These are phyloP conservation scores for Melinaea marsaeus DNA, from an alignment of 2,888 invertebrate species.

Conservation along the genomic window DNA sequence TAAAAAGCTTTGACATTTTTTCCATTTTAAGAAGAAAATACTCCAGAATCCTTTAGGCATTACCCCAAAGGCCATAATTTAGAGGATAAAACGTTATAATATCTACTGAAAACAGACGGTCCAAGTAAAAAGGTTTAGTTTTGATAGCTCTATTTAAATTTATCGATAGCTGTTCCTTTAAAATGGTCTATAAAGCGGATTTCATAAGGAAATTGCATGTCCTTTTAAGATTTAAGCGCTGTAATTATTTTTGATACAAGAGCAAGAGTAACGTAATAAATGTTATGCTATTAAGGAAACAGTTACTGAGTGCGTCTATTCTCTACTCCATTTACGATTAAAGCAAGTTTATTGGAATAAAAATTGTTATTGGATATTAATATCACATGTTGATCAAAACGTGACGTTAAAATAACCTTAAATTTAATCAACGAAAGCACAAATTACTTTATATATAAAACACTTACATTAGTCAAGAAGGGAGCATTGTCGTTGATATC, in stretches of 20 bases:
- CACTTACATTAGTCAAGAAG: conserved; percentile 84
- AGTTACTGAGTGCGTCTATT: conserved; percentile 6
- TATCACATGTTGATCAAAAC: too few relatives aligned
- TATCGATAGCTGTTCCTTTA: conserved; percentile 49
- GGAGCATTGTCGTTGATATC: conserved; percentile 98
- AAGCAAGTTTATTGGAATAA: neutral
- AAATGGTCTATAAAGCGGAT: conserved; percentile 45
- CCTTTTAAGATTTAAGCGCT: conserved; percentile 26
- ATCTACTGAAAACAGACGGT: conserved; percentile 36
- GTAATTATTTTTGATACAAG: conserved; percentile 13
- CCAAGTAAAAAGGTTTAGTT: conserved; percentile 37
- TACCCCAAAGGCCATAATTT: conserved; percentile 12
- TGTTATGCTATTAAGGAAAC: conserved; percentile 7
- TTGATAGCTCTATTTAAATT: conserved; percentile 46
- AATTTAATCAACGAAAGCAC: neutral
- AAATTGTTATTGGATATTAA: neutral
- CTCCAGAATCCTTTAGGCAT: conserved; percentile 11
- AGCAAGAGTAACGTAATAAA: conserved; percentile 6
- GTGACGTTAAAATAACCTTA: neutral
- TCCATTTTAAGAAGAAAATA: conserved; percentile 2
- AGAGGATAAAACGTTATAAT: conserved; percentile 26
- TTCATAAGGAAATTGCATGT: conserved; percentile 44
- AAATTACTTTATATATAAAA: conserved; percentile 11
- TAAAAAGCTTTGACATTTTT: conserved; percentile 1
- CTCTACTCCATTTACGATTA: conserved; percentile 7